These are phyloP conservation scores for Sturnus vulgaris DNA, from an alignment of 2,113 vertebrate genomes.

Conservation along the genomic window DNA sequence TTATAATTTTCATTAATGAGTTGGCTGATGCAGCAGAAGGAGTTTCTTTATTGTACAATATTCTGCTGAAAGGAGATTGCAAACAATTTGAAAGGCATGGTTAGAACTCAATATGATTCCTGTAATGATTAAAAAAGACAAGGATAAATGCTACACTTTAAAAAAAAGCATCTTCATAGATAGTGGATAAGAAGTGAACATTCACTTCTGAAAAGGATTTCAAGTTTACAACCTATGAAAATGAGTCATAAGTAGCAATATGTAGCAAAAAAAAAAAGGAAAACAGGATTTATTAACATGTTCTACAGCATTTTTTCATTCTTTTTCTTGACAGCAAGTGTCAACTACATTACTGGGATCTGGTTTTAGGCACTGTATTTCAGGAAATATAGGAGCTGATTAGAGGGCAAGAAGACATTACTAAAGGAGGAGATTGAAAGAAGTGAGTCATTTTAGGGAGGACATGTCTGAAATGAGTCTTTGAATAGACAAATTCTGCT, in stretches of 20 bases:
- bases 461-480: background rate
- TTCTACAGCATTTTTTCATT: background rate
- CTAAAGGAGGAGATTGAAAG: background rate
- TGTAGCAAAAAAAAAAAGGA: background rate
- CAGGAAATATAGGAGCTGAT: background rate
- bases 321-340: background rate
- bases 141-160: background rate
- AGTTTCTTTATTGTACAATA: background rate
- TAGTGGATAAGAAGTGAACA: background rate
- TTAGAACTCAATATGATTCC: background rate
- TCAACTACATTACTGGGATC: background rate
- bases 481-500: background rate
- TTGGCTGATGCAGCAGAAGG: background rate
- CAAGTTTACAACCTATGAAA: background rate
- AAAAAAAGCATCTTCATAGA: background rate
- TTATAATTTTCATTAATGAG: background rate
- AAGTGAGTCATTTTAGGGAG: background rate
- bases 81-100: background rate
- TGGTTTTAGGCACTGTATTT: background rate
- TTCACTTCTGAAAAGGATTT: background rate
- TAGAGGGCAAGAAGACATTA: background rate
- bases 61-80: background rate
- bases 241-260: background rate
- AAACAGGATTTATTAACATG: background rate
- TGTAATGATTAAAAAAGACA: background rate